Evolutionary conservation across 2,113 vertebrate genomes (phyloP).

Genomic region (Deroptyus accipitrinus): DNA sequence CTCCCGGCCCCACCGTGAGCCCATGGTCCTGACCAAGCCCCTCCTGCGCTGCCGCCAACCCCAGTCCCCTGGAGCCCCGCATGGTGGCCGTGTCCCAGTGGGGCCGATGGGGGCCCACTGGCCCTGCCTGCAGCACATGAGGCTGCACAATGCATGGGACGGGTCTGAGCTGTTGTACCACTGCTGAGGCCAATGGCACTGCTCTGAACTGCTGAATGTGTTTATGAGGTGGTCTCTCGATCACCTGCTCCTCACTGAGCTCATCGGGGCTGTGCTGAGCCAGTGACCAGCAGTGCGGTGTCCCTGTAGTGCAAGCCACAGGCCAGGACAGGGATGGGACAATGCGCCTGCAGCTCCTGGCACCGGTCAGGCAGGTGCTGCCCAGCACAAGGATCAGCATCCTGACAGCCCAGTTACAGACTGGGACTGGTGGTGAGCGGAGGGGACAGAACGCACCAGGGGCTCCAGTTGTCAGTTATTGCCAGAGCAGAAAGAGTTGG

Average conservation of each 20-base stretch:
- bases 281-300: no score
- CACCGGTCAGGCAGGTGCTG: no score
- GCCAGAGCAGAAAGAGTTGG: not conserved
- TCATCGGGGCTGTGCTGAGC: not conserved
- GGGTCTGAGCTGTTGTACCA: not conserved
- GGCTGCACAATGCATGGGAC: not conserved
- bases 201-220: not conserved
- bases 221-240: no score
- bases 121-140: not conserved
- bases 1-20: fast-evolving
- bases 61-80: not conserved
- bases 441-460: not conserved
- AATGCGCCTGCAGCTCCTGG: not conserved
- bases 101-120: not conserved
- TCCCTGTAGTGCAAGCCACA: not conserved
- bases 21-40: fast-evolving
- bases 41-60: not conserved
- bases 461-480: not conserved
- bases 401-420: not conserved
- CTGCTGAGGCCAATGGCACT: not conserved
- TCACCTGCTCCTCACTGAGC: not conserved
- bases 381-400: not conserved
- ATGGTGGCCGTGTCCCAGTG: not conserved
- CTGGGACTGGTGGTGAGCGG: not conserved
- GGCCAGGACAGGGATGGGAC: no score